Evolutionary conservation across 2,113 vertebrate genomes (phyloP), one percentile per base, ranked within the genome.

Genomic region (Paramisgurnus dabryanus): DNA sequence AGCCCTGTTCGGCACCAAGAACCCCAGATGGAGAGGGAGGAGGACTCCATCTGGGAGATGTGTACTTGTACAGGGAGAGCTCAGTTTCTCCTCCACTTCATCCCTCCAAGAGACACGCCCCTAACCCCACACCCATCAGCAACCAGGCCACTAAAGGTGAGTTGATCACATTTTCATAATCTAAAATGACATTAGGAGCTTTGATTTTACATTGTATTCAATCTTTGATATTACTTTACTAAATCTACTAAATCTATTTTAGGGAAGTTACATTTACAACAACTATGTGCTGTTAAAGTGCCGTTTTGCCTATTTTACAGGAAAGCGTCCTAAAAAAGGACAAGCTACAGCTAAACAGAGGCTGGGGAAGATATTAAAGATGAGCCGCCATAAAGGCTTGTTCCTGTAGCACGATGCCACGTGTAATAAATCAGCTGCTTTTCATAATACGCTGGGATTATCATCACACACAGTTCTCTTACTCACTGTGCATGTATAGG

Each of bases 291-390:
- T 18, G 1, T 3, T 58, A 6, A 58, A 7, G 12, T 64, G 13
- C 47, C 7, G 2, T 49, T 75, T 27, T 39, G 12, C 18, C 55
- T 13, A 9, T 34, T 86, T 93, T 90, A 5, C 83, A 98, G 98
- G 98, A 85, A 99, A 99, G 86, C 94, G 97, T 88, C 98, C 98
- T 84, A 99, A 99, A 94, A 99, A 99, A 93, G 98, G 98, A 86
- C 97, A 97, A 95, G 97, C 95, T 67, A 99, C 97, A 1, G 96
- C 97, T 84, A 99, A 99, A 83, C 98, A 99, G 85, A 94, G 96
- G 84, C 95, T 99, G 67, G 95, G 96, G 71, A 99, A 99, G 93
- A 98, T 99, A 87, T 90, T 99, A 76, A 98, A 98, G 85, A 92
- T 99, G 90, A 97, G 94, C 92, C 89, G 95, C 87, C 95, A 98